Conservation (phyloP, 2,888 invertebrate genomes). For the Tenthredo notha region DNA sequence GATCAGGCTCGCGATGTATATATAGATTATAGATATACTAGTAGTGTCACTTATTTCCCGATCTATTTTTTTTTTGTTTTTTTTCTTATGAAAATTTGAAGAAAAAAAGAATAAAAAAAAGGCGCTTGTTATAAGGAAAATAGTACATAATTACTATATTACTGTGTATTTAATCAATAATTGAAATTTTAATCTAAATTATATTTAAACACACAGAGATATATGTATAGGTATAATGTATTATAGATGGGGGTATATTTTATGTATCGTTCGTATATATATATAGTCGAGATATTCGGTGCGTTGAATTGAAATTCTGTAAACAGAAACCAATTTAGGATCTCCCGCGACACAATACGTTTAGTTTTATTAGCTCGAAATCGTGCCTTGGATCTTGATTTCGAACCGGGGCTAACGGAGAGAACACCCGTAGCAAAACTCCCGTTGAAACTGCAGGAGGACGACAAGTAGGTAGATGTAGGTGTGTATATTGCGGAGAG, state of each 20-base stretch:
- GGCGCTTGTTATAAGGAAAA: not conserved
- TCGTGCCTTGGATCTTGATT: slow-evolving; percentile 52
- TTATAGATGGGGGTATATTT: no score
- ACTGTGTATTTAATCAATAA: not conserved
- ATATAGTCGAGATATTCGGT: not conserved
- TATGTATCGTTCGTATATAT: not conserved
- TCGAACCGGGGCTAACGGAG: slow-evolving; percentile 21
- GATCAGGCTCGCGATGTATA: not conserved
- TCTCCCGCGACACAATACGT: slow-evolving; percentile 53
- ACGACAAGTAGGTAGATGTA: slow-evolving; percentile 20
- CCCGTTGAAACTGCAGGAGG: slow-evolving; percentile 24
- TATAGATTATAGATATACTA: not conserved
- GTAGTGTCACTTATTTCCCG: not conserved
- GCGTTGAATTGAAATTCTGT: slow-evolving; percentile 48
- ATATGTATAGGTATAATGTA: no score
- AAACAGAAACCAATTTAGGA: slow-evolving; percentile 52
- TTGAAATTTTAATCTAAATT: not conserved
- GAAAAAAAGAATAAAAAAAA: not conserved
- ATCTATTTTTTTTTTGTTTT: not conserved
- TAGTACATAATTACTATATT: not conserved
- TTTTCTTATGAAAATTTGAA: not conserved
- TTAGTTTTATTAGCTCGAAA: slow-evolving; percentile 52
- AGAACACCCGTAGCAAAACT: slow-evolving; percentile 41
- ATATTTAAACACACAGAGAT: not conserved
- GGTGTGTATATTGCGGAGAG: slow-evolving; percentile 16